Evolutionary conservation across 2,888 invertebrate species (phyloP).

Genomic region (Penaeus monodon): DNA sequence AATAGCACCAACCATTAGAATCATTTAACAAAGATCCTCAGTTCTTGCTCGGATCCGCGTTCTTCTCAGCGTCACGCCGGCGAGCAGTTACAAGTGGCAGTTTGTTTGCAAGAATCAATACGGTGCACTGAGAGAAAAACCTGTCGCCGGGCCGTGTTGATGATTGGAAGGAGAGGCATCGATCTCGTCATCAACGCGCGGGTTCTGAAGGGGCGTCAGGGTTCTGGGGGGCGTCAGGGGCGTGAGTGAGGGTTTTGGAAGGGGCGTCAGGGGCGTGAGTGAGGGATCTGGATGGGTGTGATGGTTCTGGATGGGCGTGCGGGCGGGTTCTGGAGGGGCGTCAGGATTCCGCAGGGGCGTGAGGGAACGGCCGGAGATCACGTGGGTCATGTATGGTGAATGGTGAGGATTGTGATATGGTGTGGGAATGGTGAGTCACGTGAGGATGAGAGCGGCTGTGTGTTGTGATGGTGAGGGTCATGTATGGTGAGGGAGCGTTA

Average conservation of each 20-base stretch:
- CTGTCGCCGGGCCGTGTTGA: neutral
- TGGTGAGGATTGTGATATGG: too few species aligned
- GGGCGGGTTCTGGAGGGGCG: neutral
- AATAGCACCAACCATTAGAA: too few species aligned
- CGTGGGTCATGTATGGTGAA: too few species aligned
- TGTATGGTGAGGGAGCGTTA: too few species aligned
- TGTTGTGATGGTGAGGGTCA: too few species aligned
- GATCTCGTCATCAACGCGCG: too few species aligned
- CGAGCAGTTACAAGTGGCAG: neutral
- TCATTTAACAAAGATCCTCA: too few species aligned
- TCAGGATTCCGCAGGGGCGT: too few species aligned
- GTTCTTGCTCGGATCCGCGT: neutral
- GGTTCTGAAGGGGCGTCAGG: neutral
- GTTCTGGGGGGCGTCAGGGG: neutral
- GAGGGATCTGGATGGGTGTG: neutral
- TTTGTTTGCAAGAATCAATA: slow-evolving; percentile 19
- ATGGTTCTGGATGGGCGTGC: neutral
- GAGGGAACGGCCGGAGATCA: too few species aligned
- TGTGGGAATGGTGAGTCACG: too few species aligned
- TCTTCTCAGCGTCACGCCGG: neutral
- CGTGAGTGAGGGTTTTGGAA: neutral
- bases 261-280: neutral
- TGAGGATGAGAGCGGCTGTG: too few species aligned
- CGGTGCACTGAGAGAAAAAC: neutral
- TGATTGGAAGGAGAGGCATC: neutral